Base-by-base conservation (phyloP, 1,140 invertebrate species). In the Sipha flava region DNA sequence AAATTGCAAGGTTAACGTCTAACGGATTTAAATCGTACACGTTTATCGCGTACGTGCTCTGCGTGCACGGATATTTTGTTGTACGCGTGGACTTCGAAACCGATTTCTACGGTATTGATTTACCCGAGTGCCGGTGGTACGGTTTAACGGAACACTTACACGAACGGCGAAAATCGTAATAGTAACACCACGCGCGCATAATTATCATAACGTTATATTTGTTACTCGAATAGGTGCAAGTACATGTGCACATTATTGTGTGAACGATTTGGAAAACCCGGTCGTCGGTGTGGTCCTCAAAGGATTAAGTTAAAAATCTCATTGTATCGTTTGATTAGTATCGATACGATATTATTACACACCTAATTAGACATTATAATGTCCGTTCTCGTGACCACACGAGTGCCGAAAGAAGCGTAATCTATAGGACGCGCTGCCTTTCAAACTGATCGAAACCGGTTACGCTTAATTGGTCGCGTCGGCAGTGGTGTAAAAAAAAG, bases 401-500 rank as follows among this genome's bases (percentile, higher is more conserved):
- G 34, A 72, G 66, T 72, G 43, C 43, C 66, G 40, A 72, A 72
- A 72, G 43, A 45, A 72, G 26, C 31, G 23, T 18, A 49, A 45
- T 72, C 37, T 45, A 45, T 16, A 45, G 12, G 10, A 29, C 37
- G 23, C 23, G 23, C 12, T 12, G 66, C 31, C 40, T 52, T 29
- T 52, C 43, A n/a, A 52, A 72, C 31, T 34, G 43, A 72, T 72
- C 18, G 45, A 72, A 72, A 72, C 68, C 68, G 68, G 68, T 72
- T 31, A 26, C 68, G 29, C 40, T 72, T 72, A 70, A 70, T 70
- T 45, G 66, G 66, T 70, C 66, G 66, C 37, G 66, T 70, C 66
- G 66, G 66, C 66, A 29, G 31, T 16, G 66, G 66, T n/a, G 66
- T 47, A 70, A 70, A 47, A 70, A 70, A 40, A 70, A 45, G 45